These are phyloP conservation scores for Rhynchonycteris naso DNA, from an alignment of 2,797 vertebrate genomes.

Conservation along the genomic window DNA sequence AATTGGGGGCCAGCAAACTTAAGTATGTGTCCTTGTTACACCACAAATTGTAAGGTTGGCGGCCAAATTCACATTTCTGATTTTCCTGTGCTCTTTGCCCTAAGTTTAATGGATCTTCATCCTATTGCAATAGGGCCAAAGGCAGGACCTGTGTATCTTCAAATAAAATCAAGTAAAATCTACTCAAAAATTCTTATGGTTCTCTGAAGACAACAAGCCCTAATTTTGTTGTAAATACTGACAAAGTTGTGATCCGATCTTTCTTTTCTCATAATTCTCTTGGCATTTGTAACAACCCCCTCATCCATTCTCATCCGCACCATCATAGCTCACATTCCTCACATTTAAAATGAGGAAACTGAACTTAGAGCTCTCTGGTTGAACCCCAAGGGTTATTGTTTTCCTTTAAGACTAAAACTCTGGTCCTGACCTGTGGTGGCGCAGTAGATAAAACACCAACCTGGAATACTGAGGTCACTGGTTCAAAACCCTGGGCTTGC, in stretches of 20 bases:
- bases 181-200: background rate
- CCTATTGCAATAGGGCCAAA: background rate
- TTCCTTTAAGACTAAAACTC: background rate
- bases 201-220: background rate
- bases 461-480: too few species aligned
- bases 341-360: background rate
- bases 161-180: background rate
- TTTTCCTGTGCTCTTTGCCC: background rate
- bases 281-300: background rate
- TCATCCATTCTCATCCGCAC: accelerated
- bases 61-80: background rate
- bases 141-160: background rate
- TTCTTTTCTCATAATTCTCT: background rate
- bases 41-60: background rate
- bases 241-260: background rate
- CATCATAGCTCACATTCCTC: background rate
- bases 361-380: background rate
- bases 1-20: background rate
- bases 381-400: background rate
- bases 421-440: too few species aligned
- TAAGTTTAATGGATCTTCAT: background rate
- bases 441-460: too few species aligned
- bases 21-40: background rate
- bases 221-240: background rate
- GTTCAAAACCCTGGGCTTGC: too few species aligned